Evolutionary conservation across 2,113 vertebrate species (phyloP).

Genomic region (Hemiprocne comata): DNA sequence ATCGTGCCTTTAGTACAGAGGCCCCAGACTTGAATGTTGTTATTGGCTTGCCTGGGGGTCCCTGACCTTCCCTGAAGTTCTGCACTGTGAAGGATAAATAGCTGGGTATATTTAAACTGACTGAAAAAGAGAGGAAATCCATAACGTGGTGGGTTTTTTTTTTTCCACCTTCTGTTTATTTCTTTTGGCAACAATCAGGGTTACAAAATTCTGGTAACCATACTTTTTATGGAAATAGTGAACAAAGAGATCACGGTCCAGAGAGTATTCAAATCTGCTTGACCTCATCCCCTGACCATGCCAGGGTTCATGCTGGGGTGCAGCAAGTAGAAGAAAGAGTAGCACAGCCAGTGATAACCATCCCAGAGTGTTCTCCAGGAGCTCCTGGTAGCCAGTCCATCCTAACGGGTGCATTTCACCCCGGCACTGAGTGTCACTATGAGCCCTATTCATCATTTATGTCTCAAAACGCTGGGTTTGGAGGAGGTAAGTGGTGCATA

Average conservation of each 20-base stretch:
- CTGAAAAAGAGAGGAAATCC: not conserved
- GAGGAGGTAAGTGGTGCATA: not conserved
- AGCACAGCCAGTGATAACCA: not conserved
- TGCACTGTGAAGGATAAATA: not conserved
- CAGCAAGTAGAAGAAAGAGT: not conserved
- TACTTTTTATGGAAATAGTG: not conserved
- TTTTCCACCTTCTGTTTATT: not conserved
- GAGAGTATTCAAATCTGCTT: not conserved
- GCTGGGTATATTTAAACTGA: not conserved
- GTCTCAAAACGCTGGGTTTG: not conserved
- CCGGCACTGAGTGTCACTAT: not conserved
- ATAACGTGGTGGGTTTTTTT: not conserved
- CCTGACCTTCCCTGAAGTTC: not conserved
- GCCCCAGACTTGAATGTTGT: not conserved
- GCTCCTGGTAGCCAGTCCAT: not conserved
- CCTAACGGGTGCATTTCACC: not conserved
- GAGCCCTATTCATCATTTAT: not conserved
- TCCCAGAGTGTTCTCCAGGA: not conserved
- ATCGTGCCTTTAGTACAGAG: fast-evolving
- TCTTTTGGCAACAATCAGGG: not conserved
- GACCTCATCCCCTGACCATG: not conserved
- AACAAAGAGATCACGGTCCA: not conserved
- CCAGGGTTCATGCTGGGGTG: not conserved
- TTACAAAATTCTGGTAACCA: not conserved
- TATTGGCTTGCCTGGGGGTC: not conserved